Conservation (phyloP, 2,888 invertebrate species). For the Acronicta psi region DNA sequence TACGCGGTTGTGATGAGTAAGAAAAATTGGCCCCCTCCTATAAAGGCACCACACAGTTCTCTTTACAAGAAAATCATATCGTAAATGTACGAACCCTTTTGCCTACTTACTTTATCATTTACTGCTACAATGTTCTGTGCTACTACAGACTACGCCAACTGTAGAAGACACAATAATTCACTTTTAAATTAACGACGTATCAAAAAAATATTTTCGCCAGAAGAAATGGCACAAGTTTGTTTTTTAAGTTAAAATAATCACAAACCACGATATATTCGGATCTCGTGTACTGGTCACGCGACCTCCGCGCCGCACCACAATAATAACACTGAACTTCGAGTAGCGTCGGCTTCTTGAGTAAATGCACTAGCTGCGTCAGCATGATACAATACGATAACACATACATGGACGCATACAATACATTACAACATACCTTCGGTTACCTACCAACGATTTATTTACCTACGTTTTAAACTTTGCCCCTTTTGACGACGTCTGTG, state of each 20-base stretch:
- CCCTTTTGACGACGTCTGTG: too few relatives aligned
- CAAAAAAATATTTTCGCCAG: not conserved
- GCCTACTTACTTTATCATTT: constrained; percentile 39
- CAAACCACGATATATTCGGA: constrained; percentile 27
- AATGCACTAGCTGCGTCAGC: constrained; percentile 37
- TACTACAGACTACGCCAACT: not conserved
- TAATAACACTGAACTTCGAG: constrained; percentile 50
- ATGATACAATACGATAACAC: constrained; percentile 32
- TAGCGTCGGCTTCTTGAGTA: constrained; percentile 18
- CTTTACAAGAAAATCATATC: too few relatives aligned
- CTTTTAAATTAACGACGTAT: not conserved
- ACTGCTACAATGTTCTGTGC: too few relatives aligned
- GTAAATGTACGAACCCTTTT: not conserved
- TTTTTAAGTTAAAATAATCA: constrained; percentile 20
- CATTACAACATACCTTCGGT: not conserved
- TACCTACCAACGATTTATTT: too few relatives aligned
- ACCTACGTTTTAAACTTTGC: too few relatives aligned
- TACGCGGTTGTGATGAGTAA: too few relatives aligned
- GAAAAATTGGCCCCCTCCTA: too few relatives aligned
- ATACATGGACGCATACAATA: not conserved
- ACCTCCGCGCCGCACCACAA: constrained; percentile 43
- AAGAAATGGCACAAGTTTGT: not conserved
- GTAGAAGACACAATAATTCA: constrained; percentile 19
- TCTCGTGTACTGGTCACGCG: constrained; percentile 32
- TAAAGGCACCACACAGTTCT: too few relatives aligned